phyloP scores from a whole-genome alignment of 2,113 vertebrate genomes.

The Cepphus grylle region DNA sequence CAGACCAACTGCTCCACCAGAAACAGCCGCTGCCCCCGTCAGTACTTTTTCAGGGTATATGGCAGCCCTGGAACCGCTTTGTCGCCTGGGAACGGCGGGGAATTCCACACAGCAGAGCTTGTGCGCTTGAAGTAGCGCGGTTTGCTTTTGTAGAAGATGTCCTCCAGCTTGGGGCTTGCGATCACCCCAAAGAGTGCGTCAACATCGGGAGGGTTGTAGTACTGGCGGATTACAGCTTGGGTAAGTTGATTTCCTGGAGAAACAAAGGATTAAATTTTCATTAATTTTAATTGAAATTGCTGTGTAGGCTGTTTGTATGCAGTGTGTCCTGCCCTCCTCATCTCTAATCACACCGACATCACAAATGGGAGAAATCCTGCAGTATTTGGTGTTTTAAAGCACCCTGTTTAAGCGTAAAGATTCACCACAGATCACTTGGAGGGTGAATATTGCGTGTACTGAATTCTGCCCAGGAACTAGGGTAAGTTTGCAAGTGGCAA shows the following conservation, averaged over 20 bases:
- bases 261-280: not conserved
- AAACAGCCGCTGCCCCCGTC: not conserved
- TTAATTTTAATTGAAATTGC: not conserved
- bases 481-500: not conserved
- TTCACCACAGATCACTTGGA: not conserved
- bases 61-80: not conserved
- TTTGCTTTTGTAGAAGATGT: slow-evolving; percentile 90
- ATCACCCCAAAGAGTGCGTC: slow-evolving; percentile 77
- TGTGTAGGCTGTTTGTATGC: not conserved
- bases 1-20: not conserved
- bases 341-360: not conserved
- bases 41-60: slow-evolving; percentile 55
- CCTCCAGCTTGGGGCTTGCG: slow-evolving; percentile 80
- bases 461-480: not conserved
- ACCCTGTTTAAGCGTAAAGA: not conserved
- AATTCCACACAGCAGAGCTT: slow-evolving; percentile 91
- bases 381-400: not conserved
- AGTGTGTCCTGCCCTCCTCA: not conserved
- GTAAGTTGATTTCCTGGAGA: slow-evolving; percentile 78
- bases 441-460: rapidly evolving
- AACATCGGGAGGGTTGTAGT: slow-evolving; percentile 81
- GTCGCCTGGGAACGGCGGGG: slow-evolving; percentile 71
- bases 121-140: slow-evolving; percentile 91
- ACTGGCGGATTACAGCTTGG: slow-evolving; percentile 82
- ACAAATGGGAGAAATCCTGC: not conserved